These are phyloP conservation scores for Pycnomerus fuliginosus DNA, from an alignment of 2,888 invertebrate species.

Conservation along the genomic window DNA sequence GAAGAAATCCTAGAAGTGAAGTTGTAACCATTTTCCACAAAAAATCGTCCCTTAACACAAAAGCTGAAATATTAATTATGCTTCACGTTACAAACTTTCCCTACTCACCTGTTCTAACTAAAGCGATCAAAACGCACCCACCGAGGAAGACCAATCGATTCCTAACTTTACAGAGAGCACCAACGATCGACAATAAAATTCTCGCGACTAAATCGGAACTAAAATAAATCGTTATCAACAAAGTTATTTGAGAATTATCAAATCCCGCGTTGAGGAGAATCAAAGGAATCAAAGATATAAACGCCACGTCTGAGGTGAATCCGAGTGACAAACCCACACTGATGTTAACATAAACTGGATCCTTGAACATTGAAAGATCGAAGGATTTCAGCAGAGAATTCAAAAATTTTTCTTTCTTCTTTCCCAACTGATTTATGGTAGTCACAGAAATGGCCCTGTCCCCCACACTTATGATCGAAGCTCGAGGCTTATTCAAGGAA, in stretches of 20 bases:
- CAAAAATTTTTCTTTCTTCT: conserved; percentile 44
- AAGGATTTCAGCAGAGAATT: conserved; percentile 59
- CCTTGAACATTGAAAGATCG: conserved; percentile 63
- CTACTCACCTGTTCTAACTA: conserved; percentile 65
- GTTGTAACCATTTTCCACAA: conserved; percentile 61
- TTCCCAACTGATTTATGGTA: conserved; percentile 17
- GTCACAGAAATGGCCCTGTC: conserved; percentile 38
- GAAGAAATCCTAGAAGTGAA: conserved; percentile 64
- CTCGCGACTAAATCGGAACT: conserved; percentile 67
- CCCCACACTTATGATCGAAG: conserved; percentile 41
- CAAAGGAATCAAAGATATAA: conserved; percentile 68
- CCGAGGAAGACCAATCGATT: conserved; percentile 65
- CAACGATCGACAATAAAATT: conserved; percentile 62
- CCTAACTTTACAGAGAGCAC: conserved; percentile 61
- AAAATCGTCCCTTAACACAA: conserved; percentile 58
- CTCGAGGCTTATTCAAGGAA: conserved; percentile 26
- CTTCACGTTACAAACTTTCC: conserved; percentile 2
- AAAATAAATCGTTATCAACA: conserved; percentile 69
- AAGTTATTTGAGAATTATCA: conserved; percentile 61
- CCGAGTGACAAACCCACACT: conserved; percentile 68
- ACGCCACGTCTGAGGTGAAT: conserved; percentile 68
- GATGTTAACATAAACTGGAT: conserved; percentile 67
- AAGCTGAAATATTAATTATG: conserved; percentile 54
- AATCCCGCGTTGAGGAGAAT: conserved; percentile 61
- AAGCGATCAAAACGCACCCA: conserved; percentile 65